phyloP scores from a whole-genome alignment of 2,888 invertebrate species.

The Phragmatobia fuliginosa region DNA sequence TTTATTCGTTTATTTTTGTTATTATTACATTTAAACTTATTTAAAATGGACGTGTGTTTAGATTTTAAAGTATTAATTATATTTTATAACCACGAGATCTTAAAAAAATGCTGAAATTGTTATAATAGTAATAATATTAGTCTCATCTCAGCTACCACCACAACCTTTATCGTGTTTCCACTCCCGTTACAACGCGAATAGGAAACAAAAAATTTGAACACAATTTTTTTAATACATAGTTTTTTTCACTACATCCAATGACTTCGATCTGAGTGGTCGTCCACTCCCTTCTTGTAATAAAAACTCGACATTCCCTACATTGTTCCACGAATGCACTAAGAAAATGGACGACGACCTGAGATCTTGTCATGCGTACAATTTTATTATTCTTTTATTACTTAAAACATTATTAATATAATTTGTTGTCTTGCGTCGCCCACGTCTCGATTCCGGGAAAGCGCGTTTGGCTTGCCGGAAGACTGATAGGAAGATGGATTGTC shows the following conservation, averaged over 20 bases:
- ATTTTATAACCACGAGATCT: neutral
- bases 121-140: slow-evolving; percentile 8
- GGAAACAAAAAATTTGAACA: slow-evolving; percentile 73
- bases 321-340: slow-evolving; percentile 71
- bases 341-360: slow-evolving; percentile 58
- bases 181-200: slow-evolving; percentile 76
- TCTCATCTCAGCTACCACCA: slow-evolving; percentile 40
- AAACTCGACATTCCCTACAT: slow-evolving; percentile 71
- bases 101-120: neutral
- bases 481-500: slow-evolving; percentile 69
- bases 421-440: slow-evolving; percentile 79
- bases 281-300: slow-evolving; percentile 69
- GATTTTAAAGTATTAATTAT: neutral
- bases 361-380: slow-evolving; percentile 81
- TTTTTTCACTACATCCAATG: slow-evolving; percentile 78
- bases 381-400: slow-evolving; percentile 84
- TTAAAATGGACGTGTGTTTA: neutral
- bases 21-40: neutral
- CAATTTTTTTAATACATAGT: slow-evolving; percentile 72
- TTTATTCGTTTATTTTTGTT: neutral
- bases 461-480: slow-evolving; percentile 80
- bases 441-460: slow-evolving; percentile 64
- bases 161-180: slow-evolving; percentile 50
- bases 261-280: slow-evolving; percentile 55
- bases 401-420: slow-evolving; percentile 86